Conservation (phyloP, 2,888 invertebrate genomes). For the Drosophila lutescens region DNA sequence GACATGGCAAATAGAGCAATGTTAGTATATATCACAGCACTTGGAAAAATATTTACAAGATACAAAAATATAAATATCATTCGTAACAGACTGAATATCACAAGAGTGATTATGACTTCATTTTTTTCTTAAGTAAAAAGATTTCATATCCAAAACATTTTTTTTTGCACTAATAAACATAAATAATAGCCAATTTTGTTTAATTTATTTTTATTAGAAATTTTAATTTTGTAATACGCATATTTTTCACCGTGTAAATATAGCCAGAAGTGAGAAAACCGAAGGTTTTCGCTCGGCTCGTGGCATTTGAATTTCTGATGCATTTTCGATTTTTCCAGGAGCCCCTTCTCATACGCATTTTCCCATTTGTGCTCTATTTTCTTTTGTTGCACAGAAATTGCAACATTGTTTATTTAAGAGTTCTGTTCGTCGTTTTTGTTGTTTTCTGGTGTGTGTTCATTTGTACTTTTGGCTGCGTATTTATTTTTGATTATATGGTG, state of each 20-base stretch:
- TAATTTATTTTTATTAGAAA: too few species aligned
- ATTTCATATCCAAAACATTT: too few species aligned
- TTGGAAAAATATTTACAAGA: neutral
- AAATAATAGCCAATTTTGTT: too few species aligned
- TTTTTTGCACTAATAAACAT: too few species aligned
- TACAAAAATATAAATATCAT: too few species aligned
- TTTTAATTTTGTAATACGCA: neutral
- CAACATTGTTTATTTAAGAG: conserved; percentile 72
- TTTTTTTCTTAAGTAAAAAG: too few species aligned
- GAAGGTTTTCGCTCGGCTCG: conserved; percentile 47
- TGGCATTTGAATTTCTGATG: conserved; percentile 72
- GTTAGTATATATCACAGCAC: conserved; percentile 53
- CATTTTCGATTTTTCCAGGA: conserved; percentile 70
- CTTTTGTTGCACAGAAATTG: conserved; percentile 65
- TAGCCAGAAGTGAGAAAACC: conserved; percentile 16
- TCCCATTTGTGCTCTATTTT: conserved; percentile 49
- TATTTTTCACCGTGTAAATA: conserved; percentile 6
- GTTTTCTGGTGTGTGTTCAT: conserved; percentile 43
- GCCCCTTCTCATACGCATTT: conserved; percentile 37
- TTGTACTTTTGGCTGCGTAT: conserved; percentile 51
- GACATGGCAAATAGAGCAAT: conserved; percentile 64
- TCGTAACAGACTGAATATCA: too few species aligned
- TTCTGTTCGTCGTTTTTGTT: conserved; percentile 30
- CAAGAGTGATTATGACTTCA: too few species aligned
- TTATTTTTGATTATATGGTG: conserved; percentile 72